These are phyloP conservation scores for Mallotus villosus DNA, from an alignment of 2,797 vertebrate genomes.

Conservation along the genomic window DNA sequence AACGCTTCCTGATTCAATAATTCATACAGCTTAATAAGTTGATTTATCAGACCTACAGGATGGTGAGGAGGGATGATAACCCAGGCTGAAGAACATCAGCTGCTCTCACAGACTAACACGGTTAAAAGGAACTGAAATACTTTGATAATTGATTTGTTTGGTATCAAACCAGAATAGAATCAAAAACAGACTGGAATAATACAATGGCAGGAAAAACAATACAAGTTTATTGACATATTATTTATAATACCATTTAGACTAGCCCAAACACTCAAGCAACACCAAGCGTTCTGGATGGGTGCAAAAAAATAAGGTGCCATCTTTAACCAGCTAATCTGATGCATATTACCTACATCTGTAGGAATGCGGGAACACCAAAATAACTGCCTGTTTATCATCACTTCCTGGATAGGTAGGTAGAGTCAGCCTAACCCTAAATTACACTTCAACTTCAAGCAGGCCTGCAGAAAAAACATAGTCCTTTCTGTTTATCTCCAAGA, in stretches of 20 bases:
- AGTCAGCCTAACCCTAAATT: no score
- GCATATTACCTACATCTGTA: no score
- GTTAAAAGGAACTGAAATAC: background rate
- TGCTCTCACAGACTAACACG: background rate
- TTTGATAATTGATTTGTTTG: background rate
- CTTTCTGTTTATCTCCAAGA: no score
- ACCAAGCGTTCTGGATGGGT: no score
- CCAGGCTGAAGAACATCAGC: constrained; percentile 3
- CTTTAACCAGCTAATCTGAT: no score
- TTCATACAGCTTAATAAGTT: constrained; percentile 39
- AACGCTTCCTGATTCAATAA: constrained; percentile 28
- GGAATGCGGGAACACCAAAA: no score
- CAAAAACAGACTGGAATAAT: background rate
- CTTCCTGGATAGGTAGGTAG: no score
- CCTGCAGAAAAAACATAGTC: no score
- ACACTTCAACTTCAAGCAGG: no score
- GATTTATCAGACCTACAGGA: constrained; percentile 30
- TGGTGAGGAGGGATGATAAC: background rate
- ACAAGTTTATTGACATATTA: background rate
- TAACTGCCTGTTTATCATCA: no score
- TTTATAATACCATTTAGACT: background rate
- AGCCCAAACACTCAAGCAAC: no score
- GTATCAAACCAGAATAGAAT: background rate
- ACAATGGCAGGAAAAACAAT: background rate
- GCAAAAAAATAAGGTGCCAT: no score